phyloP scores from a whole-genome alignment of 2,888 invertebrate genomes.

The Acleris laterana region DNA sequence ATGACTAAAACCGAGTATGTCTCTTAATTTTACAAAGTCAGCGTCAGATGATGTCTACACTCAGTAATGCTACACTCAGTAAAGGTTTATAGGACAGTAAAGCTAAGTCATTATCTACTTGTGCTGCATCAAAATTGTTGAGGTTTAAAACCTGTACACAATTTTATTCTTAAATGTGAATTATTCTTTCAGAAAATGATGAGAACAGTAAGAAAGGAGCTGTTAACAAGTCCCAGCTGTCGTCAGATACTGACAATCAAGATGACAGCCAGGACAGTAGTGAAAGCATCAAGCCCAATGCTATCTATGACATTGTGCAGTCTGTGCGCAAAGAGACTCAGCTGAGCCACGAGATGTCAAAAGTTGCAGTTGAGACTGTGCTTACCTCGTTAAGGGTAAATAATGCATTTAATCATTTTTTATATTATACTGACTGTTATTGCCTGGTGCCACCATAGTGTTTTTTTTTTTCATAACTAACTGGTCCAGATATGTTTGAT shows the following conservation, averaged over 20 bases:
- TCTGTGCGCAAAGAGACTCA: constrained; percentile 92
- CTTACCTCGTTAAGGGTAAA: constrained; percentile 79
- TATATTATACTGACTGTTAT: not conserved
- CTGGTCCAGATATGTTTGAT: no score
- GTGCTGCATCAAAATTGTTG: not conserved
- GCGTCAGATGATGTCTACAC: no score
- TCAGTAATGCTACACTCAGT: no score
- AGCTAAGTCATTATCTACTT: no score
- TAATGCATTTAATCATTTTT: constrained; percentile 9
- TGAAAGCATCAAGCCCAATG: constrained; percentile 79
- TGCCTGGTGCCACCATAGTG: no score
- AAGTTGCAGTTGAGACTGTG: constrained; percentile 92
- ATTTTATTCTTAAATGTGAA: not conserved
- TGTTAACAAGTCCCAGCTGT: constrained; percentile 62
- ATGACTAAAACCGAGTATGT: no score
- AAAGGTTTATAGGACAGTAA: no score
- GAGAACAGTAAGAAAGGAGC: constrained; percentile 50
- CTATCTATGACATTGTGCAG: constrained; percentile 91
- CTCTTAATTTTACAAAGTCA: no score
- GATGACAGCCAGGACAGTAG: constrained; percentile 80
- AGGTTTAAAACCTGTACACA: not conserved
- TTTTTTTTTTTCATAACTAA: no score
- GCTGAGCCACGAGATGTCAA: constrained; percentile 93
- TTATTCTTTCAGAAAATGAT: constrained; percentile 51
- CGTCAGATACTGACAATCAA: constrained; percentile 77